Evolutionary conservation across 2,888 invertebrate species (phyloP).

Genomic region (Teleiodes luculella): DNA sequence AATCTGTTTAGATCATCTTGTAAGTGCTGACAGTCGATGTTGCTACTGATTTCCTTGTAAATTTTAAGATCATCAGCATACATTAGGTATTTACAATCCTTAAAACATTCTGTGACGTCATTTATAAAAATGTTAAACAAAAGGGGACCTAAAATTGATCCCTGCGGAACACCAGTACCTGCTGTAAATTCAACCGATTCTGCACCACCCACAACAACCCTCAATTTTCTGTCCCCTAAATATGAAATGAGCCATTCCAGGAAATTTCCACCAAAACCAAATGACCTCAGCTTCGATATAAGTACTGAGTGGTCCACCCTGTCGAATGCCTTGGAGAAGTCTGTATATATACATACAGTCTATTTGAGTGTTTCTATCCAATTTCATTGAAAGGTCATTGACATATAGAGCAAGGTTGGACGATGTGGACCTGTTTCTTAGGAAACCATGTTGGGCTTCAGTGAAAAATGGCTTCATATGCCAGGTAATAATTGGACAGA

Average conservation of each 20-base stretch:
- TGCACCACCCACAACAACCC: constrained; percentile 20
- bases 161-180: constrained; percentile 17
- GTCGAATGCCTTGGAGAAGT: constrained; percentile 20
- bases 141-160: too few relatives aligned
- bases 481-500: constrained; percentile 16
- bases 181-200: background rate
- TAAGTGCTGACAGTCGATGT: constrained; percentile 5
- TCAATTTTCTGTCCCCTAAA: constrained; percentile 11
- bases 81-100: constrained; percentile 9
- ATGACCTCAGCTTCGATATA: background rate
- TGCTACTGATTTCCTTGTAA: constrained; percentile 4
- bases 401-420: constrained; percentile 20
- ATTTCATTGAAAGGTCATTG: constrained; percentile 7
- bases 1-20: constrained; percentile 17
- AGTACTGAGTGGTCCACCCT: constrained; percentile 17
- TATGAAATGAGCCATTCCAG: constrained; percentile 17
- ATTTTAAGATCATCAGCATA: constrained; percentile 25
- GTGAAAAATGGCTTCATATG: constrained; percentile 16
- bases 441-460: constrained; percentile 24
- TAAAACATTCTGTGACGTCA: constrained; percentile 14
- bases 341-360: constrained; percentile 16
- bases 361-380: constrained; percentile 18
- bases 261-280: constrained; percentile 13
- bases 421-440: constrained; percentile 19
- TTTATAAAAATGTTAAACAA: constrained; percentile 20